Evolutionary conservation across 2,888 invertebrate species (phyloP).

Genomic region (Archaeoteleia sp.): DNA sequence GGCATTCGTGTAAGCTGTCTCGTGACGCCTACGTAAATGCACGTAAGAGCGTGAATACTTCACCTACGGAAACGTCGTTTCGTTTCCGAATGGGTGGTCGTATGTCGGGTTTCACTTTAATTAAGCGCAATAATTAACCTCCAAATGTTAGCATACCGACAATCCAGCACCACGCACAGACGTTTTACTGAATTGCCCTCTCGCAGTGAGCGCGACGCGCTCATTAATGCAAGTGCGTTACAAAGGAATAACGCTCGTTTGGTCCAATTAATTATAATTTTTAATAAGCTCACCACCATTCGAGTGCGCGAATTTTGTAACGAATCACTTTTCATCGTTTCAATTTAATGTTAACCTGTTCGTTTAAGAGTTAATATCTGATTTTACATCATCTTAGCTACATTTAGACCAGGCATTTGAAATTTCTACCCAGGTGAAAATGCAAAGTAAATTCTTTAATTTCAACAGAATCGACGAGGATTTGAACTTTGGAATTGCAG

Average conservation of each 20-base stretch:
- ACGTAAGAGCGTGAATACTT: conserved; percentile 13
- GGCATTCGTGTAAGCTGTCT: conserved; percentile 26
- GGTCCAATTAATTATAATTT: conserved; percentile 48
- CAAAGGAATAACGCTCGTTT: conserved; percentile 43
- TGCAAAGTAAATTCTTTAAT: neutral
- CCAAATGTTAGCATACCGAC: conserved; percentile 52
- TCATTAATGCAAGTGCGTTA: conserved; percentile 44
- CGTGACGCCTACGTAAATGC: conserved; percentile 22
- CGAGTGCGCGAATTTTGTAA: conserved; percentile 22
- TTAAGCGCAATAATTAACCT: conserved; percentile 67
- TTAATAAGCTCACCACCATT: conserved; percentile 45
- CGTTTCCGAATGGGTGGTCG: conserved; percentile 48
- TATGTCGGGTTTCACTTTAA: conserved; percentile 64
- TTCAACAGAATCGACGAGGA: no score
- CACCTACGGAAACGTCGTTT: conserved; percentile 55
- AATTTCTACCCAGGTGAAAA: no score
- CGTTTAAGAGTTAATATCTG: neutral
- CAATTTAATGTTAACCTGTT: no score
- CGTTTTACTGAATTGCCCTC: conserved; percentile 41
- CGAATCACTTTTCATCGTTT: neutral
- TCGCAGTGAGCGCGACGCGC: conserved; percentile 42
- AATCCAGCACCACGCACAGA: conserved; percentile 51
- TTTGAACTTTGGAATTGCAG: no score
- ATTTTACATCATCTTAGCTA: neutral
- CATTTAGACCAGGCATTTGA: no score